Evolutionary conservation across 2,797 vertebrate genomes (phyloP).

Genomic region (Karalla daura): DNA sequence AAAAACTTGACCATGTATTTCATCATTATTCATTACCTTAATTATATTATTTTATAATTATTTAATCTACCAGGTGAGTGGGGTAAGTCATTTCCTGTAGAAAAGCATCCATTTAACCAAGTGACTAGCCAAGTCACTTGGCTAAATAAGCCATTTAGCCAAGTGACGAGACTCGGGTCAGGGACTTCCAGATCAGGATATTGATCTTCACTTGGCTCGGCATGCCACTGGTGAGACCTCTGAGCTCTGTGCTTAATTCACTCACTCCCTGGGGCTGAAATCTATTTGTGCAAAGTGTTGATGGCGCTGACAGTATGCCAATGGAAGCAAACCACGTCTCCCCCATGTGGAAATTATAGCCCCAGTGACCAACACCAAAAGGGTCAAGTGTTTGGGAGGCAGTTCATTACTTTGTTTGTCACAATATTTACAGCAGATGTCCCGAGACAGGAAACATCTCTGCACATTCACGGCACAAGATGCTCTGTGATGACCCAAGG

Average conservation of each 20-base stretch:
- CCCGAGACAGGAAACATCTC: constrained; percentile 22
- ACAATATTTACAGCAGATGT: constrained; percentile 45
- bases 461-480: constrained; percentile 10
- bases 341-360: constrained; percentile 17
- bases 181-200: constrained; percentile 58
- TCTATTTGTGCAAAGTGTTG: constrained; percentile 56
- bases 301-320: constrained; percentile 37
- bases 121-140: too few relatives aligned
- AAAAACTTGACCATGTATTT: not conserved
- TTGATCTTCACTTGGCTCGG: constrained; percentile 60
- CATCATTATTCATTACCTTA: too few relatives aligned
- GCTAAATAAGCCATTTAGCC: constrained; percentile 28
- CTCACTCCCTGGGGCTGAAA: constrained; percentile 32
- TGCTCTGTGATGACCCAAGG: constrained; percentile 15
- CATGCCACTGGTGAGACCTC: constrained; percentile 24
- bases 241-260: constrained; percentile 32
- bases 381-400: constrained; percentile 18
- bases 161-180: constrained; percentile 34
- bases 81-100: too few relatives aligned
- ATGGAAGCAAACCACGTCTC: constrained; percentile 23
- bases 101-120: constrained; percentile 23
- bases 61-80: constrained; percentile 1
- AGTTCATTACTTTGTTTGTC: constrained; percentile 35
- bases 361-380: not conserved
- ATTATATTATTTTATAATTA: not conserved